Conservation (phyloP, 2,113 vertebrate genomes). For the Oreochromis tanganicae region DNA sequence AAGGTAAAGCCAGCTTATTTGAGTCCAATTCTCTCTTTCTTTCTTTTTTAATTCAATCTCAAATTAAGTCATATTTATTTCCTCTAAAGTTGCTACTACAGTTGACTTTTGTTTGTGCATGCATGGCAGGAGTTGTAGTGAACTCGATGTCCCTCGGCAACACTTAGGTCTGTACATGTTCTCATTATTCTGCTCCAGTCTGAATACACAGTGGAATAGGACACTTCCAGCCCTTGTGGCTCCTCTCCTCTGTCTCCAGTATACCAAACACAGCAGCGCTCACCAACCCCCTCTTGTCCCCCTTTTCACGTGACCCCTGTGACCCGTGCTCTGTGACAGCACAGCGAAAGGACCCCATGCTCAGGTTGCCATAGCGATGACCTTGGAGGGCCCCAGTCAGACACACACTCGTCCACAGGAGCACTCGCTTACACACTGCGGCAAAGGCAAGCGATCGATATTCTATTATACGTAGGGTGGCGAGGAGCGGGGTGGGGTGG, state of each 20-base stretch:
- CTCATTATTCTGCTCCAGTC: constrained; percentile 25
- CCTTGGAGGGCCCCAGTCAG: constrained; percentile 68
- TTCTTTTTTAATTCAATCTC: neutral
- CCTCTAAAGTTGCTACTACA: neutral
- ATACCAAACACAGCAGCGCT: constrained; percentile 27
- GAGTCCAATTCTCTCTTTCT: neutral
- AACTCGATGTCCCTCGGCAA: neutral
- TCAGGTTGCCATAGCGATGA: constrained; percentile 73
- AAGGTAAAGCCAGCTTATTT: neutral
- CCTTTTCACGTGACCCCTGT: constrained; percentile 50
- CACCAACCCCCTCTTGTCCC: constrained; percentile 34
- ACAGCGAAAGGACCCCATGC: constrained; percentile 53
- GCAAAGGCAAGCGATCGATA: constrained; percentile 75
- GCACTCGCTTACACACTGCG: constrained; percentile 66
- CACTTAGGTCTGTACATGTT: constrained; percentile 1
- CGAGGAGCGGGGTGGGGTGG: neutral
- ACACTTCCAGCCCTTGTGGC: neutral
- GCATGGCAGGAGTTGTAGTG: neutral
- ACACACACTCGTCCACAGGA: constrained; percentile 26
- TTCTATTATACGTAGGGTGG: constrained; percentile 74
- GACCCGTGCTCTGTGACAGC: constrained; percentile 64
- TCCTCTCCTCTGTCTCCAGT: constrained; percentile 4
- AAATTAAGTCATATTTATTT: neutral
- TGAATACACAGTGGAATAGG: constrained; percentile 28
- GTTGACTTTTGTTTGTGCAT: neutral